Conservation (phyloP, 1,140 invertebrate species). For the Pseudoatta argentina region DNA sequence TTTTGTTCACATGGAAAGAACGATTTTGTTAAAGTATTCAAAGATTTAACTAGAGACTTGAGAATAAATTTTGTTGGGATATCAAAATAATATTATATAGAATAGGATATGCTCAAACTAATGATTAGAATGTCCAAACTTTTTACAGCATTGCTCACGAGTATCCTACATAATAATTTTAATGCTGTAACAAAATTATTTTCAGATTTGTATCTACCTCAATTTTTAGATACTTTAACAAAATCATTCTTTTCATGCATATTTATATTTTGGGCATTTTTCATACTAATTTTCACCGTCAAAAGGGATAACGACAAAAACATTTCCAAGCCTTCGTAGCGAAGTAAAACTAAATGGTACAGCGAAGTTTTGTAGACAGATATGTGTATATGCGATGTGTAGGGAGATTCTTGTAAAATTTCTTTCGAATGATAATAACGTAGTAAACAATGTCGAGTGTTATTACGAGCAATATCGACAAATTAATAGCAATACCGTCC, state of each 20-base stretch:
- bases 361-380: slow-evolving; percentile 36
- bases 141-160: no score
- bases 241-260: no score
- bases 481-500: slow-evolving; percentile 36
- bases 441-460: slow-evolving; percentile 12
- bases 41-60: no score
- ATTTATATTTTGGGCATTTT: background rate
- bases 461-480: background rate
- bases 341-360: slow-evolving; percentile 15
- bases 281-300: background rate
- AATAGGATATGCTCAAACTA: no score
- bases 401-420: slow-evolving; percentile 9
- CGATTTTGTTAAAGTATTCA: no score
- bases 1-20: background rate
- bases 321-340: background rate
- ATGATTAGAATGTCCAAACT: no score
- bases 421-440: slow-evolving; percentile 5
- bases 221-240: no score
- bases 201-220: no score
- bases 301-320: background rate
- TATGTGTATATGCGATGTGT: background rate
- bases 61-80: no score
- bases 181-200: no score
- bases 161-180: no score
- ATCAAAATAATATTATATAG: no score